Percentiles rank a stretch among this genome's conserved stretches.
phyloP scores from a whole-genome alignment of 2,888 invertebrate genomes.

The Apamea monoglypha region DNA sequence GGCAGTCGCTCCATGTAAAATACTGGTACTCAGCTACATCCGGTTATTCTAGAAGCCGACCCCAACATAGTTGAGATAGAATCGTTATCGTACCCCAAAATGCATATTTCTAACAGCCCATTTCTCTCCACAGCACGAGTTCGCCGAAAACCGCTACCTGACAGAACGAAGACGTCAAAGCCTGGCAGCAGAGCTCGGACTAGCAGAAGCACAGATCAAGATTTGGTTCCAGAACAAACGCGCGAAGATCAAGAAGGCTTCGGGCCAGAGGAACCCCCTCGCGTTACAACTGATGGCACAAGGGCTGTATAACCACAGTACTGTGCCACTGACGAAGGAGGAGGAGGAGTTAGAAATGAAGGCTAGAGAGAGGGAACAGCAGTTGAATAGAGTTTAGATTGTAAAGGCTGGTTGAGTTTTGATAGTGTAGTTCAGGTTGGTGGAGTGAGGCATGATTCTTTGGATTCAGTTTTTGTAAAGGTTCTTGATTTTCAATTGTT shows the following conservation, averaged over 20 bases:
- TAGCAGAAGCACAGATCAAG: constrained; percentile 99
- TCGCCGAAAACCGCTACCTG: constrained; percentile 97
- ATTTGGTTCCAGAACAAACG: constrained; percentile 99
- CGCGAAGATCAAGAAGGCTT: constrained; percentile 98
- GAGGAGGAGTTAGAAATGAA: constrained; percentile 93
- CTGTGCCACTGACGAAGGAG: constrained; percentile 92
- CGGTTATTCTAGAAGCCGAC: too few species aligned
- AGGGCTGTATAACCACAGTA: constrained; percentile 96
- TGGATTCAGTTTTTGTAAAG: neutral
- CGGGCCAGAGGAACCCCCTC: constrained; percentile 95
- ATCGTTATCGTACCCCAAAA: too few species aligned
- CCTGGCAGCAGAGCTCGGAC: constrained; percentile 96
- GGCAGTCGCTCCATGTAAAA: too few species aligned
- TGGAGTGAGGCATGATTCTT: too few species aligned
- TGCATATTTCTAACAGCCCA: neutral
- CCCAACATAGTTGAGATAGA: too few species aligned
- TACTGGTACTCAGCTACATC: too few species aligned
- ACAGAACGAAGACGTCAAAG: constrained; percentile 97
- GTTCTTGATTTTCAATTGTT: too few species aligned
- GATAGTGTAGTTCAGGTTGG: neutral
- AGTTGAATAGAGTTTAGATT: constrained; percentile 78
- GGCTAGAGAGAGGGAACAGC: constrained; percentile 83
- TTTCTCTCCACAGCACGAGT: constrained; percentile 92
- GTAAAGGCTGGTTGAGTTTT: constrained; percentile 55
- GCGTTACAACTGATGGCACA: constrained; percentile 98